Evolutionary conservation across 2,797 vertebrate genomes (phyloP), one percentile per base, ranked within the genome.

Genomic region (Scolopax rusticola): DNA sequence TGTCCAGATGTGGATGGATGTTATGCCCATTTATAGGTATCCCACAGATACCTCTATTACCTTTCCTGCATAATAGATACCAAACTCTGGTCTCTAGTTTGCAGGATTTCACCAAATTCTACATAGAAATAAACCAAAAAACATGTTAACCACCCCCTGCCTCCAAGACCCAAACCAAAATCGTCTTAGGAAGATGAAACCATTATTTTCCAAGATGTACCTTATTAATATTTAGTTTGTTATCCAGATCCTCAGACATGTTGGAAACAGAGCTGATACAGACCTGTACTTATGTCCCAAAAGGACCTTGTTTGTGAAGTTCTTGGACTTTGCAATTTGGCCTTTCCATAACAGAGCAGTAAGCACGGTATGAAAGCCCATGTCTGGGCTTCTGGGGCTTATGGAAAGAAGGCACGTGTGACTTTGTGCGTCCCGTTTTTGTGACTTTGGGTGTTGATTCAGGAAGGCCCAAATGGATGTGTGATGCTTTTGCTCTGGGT

Each of bases 91-190:
- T 81, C 30, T 84, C 45, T 59, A 51, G 13, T 78, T 89, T n/a
- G 14, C 23, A 73, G 54, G 6, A 51, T 90, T 95, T 54, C 27
- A 36, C 23, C 33, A 73, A 79, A 84, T 70, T 15, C 30, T 81
- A 70, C 21, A n/a, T 3, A 78, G 36, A 68, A 83, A 71, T 40
- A 43, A 53, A 78, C 9, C 3, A 59, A 59, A 60, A 54, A 27
- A 11, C 15, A n/a, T 8, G 11, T 20, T 54, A 71, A 23, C 32
- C 2, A 21, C 3, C 2, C 4, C 3, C 9, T 20, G 5, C 10
- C 14, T 4, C 3, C 4, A 8, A 56, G 33, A 69, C 53, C 61
- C n/a, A 68, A 50, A 54, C 32, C 20, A n/a, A 56, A 75, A 68
- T 59, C 12, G 4, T 25, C 9, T 74, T 79, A 24, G 48, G n/a